These are phyloP conservation scores for Orbicella faveolata DNA, from an alignment of 64 coral and sea anemone genomes.

Conservation along the genomic window DNA sequence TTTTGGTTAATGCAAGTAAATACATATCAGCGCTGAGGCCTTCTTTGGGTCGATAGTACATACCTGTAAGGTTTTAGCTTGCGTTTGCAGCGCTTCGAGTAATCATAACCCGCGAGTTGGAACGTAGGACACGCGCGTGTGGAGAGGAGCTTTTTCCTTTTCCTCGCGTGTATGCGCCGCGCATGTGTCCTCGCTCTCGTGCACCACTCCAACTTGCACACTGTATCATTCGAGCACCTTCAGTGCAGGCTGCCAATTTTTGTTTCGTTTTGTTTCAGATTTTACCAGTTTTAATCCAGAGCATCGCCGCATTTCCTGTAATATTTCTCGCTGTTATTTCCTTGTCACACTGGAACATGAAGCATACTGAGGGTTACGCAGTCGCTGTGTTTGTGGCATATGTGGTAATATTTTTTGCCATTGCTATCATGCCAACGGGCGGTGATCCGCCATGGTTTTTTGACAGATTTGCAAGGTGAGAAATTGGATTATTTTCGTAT, in stretches of 20 bases:
- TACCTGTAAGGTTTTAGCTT: no score
- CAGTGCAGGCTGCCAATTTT: not conserved
- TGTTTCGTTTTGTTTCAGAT: not conserved
- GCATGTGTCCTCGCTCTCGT: no score
- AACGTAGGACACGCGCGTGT: no score
- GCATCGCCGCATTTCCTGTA: constrained; percentile 70
- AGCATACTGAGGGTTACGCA: constrained; percentile 33
- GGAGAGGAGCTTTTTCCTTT: no score
- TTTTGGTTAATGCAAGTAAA: no score
- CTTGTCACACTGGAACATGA: constrained; percentile 11
- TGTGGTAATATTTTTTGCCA: constrained; percentile 39
- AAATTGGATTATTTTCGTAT: not conserved
- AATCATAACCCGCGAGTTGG: no score
- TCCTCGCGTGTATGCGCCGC: no score
- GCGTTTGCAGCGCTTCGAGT: no score
- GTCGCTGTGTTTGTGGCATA: constrained; percentile 66
- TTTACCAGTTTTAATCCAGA: constrained; percentile 71
- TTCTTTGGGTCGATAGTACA: no score
- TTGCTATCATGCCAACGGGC: constrained; percentile 78
- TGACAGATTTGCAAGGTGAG: constrained; percentile 75
- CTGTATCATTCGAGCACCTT: no score
- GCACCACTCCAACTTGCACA: no score
- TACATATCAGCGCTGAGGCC: no score
- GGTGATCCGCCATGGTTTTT: constrained; percentile 33
- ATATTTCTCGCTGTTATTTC: constrained; percentile 69